Evolutionary conservation across 2,113 vertebrate genomes (phyloP).

Genomic region (Macrotis lagotis): DNA sequence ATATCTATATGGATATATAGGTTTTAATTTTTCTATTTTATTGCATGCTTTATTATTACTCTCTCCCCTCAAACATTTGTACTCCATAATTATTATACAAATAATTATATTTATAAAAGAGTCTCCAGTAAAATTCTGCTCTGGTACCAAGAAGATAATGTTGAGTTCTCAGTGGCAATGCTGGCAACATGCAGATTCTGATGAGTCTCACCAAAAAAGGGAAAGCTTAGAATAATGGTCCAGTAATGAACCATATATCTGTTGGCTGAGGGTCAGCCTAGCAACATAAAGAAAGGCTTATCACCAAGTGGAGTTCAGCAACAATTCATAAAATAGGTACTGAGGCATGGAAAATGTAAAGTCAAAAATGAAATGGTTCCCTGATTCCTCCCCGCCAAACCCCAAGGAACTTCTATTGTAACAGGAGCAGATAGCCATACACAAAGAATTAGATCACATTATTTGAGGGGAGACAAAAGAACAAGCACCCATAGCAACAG

Average conservation of each 20-base stretch:
- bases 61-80: slow-evolving; percentile 32
- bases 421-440: background rate
- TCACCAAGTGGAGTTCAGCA: background rate
- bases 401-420: background rate
- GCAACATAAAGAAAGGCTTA: background rate
- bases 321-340: background rate
- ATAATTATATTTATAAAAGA: background rate
- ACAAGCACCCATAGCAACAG: background rate
- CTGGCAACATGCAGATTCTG: background rate
- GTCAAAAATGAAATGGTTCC: background rate
- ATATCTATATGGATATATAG: background rate
- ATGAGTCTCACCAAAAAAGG: background rate
- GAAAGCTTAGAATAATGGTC: background rate
- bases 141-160: background rate
- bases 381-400: background rate
- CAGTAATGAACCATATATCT: background rate
- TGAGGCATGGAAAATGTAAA: background rate
- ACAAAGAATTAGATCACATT: background rate
- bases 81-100: slow-evolving; percentile 32
- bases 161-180: background rate
- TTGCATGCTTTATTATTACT: background rate
- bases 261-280: background rate
- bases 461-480: background rate
- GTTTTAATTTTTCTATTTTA: slow-evolving; percentile 19
- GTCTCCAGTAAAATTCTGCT: background rate